Conservation (phyloP, 1,140 invertebrate genomes). For the Pogonomyrmex californicus region DNA sequence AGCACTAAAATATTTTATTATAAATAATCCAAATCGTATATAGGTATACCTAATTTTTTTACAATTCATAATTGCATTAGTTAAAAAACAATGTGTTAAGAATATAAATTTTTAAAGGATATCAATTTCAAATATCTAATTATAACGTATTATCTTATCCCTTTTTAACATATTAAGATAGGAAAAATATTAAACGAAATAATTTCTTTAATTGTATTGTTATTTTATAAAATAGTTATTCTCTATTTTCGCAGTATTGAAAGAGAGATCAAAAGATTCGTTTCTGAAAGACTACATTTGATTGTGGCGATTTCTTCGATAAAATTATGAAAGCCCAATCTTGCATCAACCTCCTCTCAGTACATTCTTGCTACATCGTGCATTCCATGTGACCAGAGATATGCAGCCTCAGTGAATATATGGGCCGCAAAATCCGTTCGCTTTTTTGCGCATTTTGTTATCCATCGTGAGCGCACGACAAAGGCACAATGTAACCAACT, state of each 20-base stretch:
- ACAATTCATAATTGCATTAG: not conserved
- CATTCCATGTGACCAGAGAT: constrained; percentile 33
- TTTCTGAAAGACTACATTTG: not conserved
- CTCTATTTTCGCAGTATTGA: not conserved
- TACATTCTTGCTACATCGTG: not conserved
- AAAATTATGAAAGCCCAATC: constrained; percentile 17
- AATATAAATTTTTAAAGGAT: not conserved
- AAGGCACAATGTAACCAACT: constrained; percentile 30
- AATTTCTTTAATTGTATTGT: constrained; percentile 6
- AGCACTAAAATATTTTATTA: not conserved
- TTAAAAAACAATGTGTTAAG: not conserved
- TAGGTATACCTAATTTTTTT: not conserved
- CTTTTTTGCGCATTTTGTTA: constrained; percentile 37
- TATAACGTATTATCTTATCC: not conserved
- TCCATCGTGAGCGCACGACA: constrained; percentile 28
- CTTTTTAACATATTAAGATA: not conserved
- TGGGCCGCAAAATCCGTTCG: constrained; percentile 41
- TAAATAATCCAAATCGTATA: not conserved
- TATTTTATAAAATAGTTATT: not conserved
- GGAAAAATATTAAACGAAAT: not conserved
- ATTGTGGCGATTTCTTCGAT: not conserved
- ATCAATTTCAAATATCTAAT: not conserved
- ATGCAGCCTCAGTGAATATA: constrained; percentile 45
- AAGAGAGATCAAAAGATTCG: not conserved
- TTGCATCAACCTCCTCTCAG: not conserved